phyloP scores from a whole-genome alignment of 2,888 invertebrate genomes.

The Drosophila vallismaia region DNA sequence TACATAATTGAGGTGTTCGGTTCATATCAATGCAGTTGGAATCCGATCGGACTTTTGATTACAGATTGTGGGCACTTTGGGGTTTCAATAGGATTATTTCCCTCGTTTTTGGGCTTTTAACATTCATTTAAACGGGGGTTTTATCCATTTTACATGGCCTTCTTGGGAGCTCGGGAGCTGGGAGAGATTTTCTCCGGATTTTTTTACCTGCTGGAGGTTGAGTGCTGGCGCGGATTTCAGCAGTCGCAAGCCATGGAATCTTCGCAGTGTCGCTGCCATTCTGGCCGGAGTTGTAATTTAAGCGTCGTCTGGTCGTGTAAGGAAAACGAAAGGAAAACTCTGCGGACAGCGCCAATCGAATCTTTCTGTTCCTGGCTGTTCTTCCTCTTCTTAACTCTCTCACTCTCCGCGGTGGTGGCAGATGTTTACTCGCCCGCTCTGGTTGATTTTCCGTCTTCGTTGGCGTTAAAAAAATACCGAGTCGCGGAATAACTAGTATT shows the following conservation, averaged over 20 bases:
- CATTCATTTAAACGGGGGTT: slow-evolving; percentile 10
- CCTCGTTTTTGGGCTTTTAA: neutral
- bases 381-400: slow-evolving; percentile 28
- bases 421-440: slow-evolving; percentile 64
- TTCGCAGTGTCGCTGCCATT: slow-evolving; percentile 95
- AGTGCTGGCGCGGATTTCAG: slow-evolving; percentile 89
- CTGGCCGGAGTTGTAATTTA: slow-evolving; percentile 85
- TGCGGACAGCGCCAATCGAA: slow-evolving; percentile 75
- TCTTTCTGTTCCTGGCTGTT: slow-evolving; percentile 67
- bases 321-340: slow-evolving; percentile 68
- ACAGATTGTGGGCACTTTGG: slow-evolving; percentile 39
- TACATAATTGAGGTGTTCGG: slow-evolving; percentile 78
- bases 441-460: slow-evolving; percentile 4
- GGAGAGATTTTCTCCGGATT: slow-evolving; percentile 13
- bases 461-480: slow-evolving; percentile 7
- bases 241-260: slow-evolving; percentile 93
- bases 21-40: slow-evolving; percentile 42
- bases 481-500: neutral
- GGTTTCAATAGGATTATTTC: no score
- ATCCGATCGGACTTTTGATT: slow-evolving; percentile 28
- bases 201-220: slow-evolving; percentile 88
- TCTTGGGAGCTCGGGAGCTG: neutral
- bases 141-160: slow-evolving; percentile 23
- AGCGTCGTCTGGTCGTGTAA: slow-evolving; percentile 77
- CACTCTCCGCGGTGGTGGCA: slow-evolving; percentile 42